These are phyloP conservation scores for Arion vulgaris DNA, from an alignment of 1,140 invertebrate genomes.

Conservation along the genomic window DNA sequence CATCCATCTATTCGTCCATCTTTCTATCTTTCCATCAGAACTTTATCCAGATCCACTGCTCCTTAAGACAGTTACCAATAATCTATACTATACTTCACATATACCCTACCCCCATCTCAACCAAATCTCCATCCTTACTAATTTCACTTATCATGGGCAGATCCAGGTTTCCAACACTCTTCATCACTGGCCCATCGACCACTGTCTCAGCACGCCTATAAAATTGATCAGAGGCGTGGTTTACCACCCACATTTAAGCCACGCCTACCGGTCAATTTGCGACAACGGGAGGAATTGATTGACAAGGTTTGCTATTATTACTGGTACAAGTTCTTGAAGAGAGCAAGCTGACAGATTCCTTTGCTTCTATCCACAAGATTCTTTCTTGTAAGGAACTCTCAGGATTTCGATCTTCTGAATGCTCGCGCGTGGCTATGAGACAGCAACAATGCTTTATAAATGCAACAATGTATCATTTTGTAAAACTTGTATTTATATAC, in stretches of 20 bases:
- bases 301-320: slow-evolving; percentile 12
- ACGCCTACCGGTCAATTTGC: not conserved
- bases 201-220: not conserved
- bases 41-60: not conserved
- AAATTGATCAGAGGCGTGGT: not conserved
- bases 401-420: not conserved
- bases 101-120: not conserved
- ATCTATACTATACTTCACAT: not conserved
- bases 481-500: too few species aligned
- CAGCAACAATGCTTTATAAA: too few species aligned
- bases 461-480: too few species aligned
- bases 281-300: not conserved
- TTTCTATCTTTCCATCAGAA: not conserved
- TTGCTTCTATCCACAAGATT: not conserved
- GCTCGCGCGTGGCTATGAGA: not conserved
- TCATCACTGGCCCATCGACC: not conserved
- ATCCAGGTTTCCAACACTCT: not conserved
- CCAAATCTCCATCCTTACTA: not conserved
- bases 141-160: not conserved
- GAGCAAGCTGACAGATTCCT: not conserved
- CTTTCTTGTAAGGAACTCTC: not conserved
- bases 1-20: not conserved
- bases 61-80: slow-evolving; percentile 7
- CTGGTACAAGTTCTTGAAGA: not conserved
- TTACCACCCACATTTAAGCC: not conserved